Base-by-base conservation (phyloP, 2,113 vertebrate species). In the Stigmatopora nigra region DNA sequence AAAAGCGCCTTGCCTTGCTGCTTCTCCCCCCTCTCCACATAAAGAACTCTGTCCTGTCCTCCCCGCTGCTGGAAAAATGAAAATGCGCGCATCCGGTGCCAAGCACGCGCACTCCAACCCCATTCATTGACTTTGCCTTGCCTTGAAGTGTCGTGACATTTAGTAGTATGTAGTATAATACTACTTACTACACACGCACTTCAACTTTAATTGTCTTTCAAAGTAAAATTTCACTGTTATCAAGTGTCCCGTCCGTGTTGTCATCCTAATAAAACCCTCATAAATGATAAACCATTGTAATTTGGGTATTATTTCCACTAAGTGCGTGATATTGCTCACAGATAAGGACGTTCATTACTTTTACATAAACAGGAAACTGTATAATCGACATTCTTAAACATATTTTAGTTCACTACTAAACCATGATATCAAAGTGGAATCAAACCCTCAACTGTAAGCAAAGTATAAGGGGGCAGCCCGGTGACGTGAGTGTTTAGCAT, bases 11-110 rank as follows among this genome's bases (percentile, higher is more conserved):
- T 66, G n/a, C 58, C 25, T 60, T 61, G 74, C 68, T 62, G 64
- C 72, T 63, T 76, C 76, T 79, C 76, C 77, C 85, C 85, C 81
- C 72, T 78, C 78, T 75, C 61, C 67, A 62, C 61, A 76, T 69
- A 78, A 79, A 58, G 35, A 78, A 76, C 60, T 80, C 71, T 78
- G 67, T 79, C 73, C 74, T 80, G 70, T 68, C 59, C 31, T 64
- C 70, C 64, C 71, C 14, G 65, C 79, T 51, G 68, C 77, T 82
- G 70, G 75, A 65, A 66, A 70, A 64, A 76, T 71, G 61, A 46
- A 64, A 63, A 69, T 49, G 85, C 87, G 82, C 87, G 81, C 31
- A 45, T 80, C 64, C 67, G 7, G 2, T 7, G 62, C 15, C 10
- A 41, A n/a, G 82, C 77, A 78, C 79, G 81, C 10, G 36, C 81